Evolutionary conservation across 1,140 invertebrate species (phyloP), one percentile per base, ranked within the genome.

Genomic region (Odontomachus brunneus): DNA sequence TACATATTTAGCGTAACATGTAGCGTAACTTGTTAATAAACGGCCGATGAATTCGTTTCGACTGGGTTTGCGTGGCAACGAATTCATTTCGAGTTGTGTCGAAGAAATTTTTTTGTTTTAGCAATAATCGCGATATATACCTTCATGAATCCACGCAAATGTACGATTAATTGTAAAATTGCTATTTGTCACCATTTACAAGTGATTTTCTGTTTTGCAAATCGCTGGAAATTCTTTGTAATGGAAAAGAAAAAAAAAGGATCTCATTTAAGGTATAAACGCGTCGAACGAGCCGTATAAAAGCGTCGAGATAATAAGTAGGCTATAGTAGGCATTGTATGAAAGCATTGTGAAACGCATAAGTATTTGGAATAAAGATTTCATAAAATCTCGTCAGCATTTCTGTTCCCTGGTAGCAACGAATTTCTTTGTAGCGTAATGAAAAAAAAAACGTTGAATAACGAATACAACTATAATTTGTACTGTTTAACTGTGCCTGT

Each of bases 401-500:
- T 86, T 91, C 76, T 88, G 92, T 93, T 93, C 93, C 92, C 92
- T 93, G 91, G 82, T 93, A 93, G 88, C 91, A 92, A 91, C 90
- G 89, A 89, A 87, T 91, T 90, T 84, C 82, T n/a, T n/a, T 78
- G 86, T 84, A 89, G 78, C 87, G 87, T 88, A 92, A 90, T 91
- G 89, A 87, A 44, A 89, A 69, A 89, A 90, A 87, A 80, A 89
- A 62, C 82, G 71, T 57, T 87, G 74, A 89, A 75, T 86, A 84
- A 88, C 86, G 90, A 85, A 89, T 86, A 85, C 85, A 85, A 48
- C 73, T 88, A 91, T 91, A 92, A 88, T 57, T 51, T n/a, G n/a
- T n/a, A n/a, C n/a, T n/a, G n/a, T 88, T 92, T 94, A 92, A 93
- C 87, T 91, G 93, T 94, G 93, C 92, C 93, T 93, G 92, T 91